Base-by-base conservation (phyloP, 2,888 invertebrate species). In the Hanleya hanleyi region DNA sequence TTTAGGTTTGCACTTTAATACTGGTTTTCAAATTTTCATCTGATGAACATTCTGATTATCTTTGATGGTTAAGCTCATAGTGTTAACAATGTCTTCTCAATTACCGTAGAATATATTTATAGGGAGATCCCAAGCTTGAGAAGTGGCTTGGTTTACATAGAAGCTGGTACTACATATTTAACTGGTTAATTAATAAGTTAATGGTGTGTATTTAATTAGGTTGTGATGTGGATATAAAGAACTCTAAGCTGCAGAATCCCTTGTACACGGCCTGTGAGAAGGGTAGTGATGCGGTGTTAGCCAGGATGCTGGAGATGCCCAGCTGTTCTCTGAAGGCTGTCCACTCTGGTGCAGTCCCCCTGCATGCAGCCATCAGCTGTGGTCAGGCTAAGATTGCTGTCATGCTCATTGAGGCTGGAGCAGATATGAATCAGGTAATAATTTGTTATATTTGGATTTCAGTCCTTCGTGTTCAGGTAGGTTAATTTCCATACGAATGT, bases 401-500 rank as follows among this genome's bases (percentile, higher is more conserved):
- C 51, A 64, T 82, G 65, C 81, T 90, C 33, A 77, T 88, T 1
- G 79, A 86, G 29, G 81, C 83, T n/a, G 88, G 86, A 7, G 83
- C 83, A 74, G 82, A 89, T 73, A 83, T 89, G 49, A 87, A 89
- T 74, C 84, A 84, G 87, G 90, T 89, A 74, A 47, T n/a, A 26
- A 57, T 57, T 18, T 18, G 61, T 26, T 22, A n/a, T n/a, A n/a
- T n/a, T n/a, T n/a, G n/a, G n/a, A n/a, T n/a, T 15, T 15, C n/a
- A 47, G 15, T 15, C 47, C 15, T 12, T 18, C 15, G 22, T 33
- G 15, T 64, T 32, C 36, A 22, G 9, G 7, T 5, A 7, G n/a
- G 15, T 68, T 15, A 61, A 38, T 22, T 33, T 18, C 12, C 47
- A 26, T n/a, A n/a, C n/a, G n/a, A n/a, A n/a, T n/a, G n/a, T n/a